Evolutionary conservation across 1,140 invertebrate species (phyloP).

Genomic region (Aphelinus certus): DNA sequence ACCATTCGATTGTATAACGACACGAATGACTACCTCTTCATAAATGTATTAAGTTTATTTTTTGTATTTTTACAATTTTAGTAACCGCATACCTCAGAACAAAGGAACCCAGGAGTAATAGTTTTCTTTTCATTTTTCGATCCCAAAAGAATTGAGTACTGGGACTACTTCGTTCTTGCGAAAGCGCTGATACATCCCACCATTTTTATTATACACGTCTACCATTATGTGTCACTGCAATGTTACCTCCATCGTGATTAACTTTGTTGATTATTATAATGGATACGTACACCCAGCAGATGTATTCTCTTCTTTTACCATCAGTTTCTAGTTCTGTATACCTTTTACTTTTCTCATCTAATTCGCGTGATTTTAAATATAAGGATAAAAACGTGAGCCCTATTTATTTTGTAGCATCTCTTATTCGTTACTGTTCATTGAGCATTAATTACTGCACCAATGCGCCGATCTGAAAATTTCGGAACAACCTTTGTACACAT

Average conservation of each 20-base stretch:
- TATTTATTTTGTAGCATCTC: constrained; percentile 48
- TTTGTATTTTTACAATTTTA: constrained; percentile 65
- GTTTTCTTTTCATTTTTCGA: constrained; percentile 20
- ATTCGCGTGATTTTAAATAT: constrained; percentile 9
- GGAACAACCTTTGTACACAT: constrained; percentile 46
- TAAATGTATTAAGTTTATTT: constrained; percentile 62
- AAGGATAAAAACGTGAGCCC: constrained; percentile 38
- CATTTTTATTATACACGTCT: constrained; percentile 34
- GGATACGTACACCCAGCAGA: constrained; percentile 39
- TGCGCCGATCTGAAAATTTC: constrained; percentile 55
- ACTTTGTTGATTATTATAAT: constrained; percentile 46
- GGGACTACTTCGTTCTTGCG: constrained; percentile 25
- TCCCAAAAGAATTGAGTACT: constrained; percentile 36
- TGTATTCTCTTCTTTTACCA: constrained; percentile 25
- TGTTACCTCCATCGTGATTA: constrained; percentile 43
- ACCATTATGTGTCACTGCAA: constrained; percentile 35
- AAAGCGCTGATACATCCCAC: constrained; percentile 37
- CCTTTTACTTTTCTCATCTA: constrained; percentile 16
- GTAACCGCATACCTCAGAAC: constrained; percentile 65
- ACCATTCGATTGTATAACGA: constrained; percentile 40
- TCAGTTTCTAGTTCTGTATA: background rate
- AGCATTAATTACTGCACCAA: constrained; percentile 40
- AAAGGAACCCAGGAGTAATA: constrained; percentile 50
- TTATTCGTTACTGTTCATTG: constrained; percentile 36
- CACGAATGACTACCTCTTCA: constrained; percentile 62